A percentile compares a stretch with the other conserved stretches of the same genome.
Conservation (phyloP, 2,113 vertebrate species). For the Nothocercus julius region DNA sequence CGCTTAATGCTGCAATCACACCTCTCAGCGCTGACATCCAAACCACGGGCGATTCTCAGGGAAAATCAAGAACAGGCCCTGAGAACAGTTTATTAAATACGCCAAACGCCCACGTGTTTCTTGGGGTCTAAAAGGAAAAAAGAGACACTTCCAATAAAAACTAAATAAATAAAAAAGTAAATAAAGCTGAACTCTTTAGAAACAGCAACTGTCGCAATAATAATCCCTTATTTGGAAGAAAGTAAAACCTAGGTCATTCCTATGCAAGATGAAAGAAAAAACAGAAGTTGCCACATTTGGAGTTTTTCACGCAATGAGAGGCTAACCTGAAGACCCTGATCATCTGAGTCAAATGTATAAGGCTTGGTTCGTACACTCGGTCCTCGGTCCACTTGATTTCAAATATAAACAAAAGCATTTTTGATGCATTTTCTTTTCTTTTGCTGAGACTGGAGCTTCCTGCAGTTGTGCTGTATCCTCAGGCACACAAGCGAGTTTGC, state of each 20-base stretch:
- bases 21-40: slow-evolving; percentile 36
- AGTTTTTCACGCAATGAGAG: not conserved
- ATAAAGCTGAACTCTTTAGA: not conserved
- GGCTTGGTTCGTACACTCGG: not conserved
- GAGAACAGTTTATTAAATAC: not conserved
- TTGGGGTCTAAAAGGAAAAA: not conserved
- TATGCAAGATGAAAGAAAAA: not conserved
- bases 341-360: not conserved
- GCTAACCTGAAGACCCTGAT: not conserved
- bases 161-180: too few relatives aligned
- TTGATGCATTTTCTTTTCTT: not conserved
- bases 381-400: not conserved
- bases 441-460: not conserved
- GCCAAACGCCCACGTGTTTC: slow-evolving; percentile 5
- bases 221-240: slow-evolving; percentile 51
- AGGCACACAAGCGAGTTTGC: not conserved
- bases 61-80: slow-evolving; percentile 44
- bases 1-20: not conserved
- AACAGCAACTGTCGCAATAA: slow-evolving; percentile 42
- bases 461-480: not conserved
- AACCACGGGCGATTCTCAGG: slow-evolving; percentile 11
- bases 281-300: not conserved
- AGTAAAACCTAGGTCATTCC: slow-evolving; percentile 1
- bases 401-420: not conserved
- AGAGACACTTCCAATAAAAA: not conserved